These are phyloP conservation scores for Diaphora mendica DNA, from an alignment of 2,888 invertebrate species.

Conservation along the genomic window DNA sequence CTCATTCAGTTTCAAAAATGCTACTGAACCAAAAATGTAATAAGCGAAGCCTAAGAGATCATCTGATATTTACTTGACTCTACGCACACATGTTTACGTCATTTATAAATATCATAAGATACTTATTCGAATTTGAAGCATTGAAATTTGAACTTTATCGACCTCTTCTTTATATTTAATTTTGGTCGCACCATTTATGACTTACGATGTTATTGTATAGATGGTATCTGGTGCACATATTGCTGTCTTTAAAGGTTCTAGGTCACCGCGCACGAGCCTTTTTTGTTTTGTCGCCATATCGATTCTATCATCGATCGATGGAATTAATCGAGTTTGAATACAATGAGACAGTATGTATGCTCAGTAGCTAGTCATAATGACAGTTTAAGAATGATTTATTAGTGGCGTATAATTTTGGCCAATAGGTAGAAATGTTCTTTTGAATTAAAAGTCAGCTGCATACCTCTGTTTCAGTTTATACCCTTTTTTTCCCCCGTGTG, in stretches of 20 bases:
- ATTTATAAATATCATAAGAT: conserved; percentile 25
- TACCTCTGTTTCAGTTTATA: too few species aligned
- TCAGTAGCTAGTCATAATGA: conserved; percentile 34
- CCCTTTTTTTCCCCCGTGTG: too few species aligned
- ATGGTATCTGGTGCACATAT: conserved; percentile 57
- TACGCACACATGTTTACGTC: conserved; percentile 54
- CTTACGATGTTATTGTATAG: conserved; percentile 24
- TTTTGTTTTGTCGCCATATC: conserved; percentile 57
- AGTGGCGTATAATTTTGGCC: neutral
- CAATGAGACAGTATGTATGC: conserved; percentile 37
- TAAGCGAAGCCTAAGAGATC: conserved; percentile 75
- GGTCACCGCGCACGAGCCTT: conserved; percentile 68
- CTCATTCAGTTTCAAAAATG: conserved; percentile 32
- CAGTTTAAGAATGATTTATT: neutral
- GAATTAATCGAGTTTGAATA: conserved; percentile 56
- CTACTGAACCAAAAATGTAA: conserved; percentile 53
- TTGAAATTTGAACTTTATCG: conserved; percentile 28
- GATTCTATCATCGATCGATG: conserved; percentile 50
- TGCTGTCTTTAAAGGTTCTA: conserved; percentile 67
- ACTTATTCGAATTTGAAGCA: conserved; percentile 15
- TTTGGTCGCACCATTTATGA: conserved; percentile 15
- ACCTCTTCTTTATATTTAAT: conserved; percentile 1
- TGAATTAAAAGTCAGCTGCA: too few species aligned
- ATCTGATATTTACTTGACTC: conserved; percentile 62
- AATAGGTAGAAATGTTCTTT: neutral